These are phyloP conservation scores for Sorex maritimensis DNA, from an alignment of 2,797 vertebrate species.

Conservation along the genomic window DNA sequence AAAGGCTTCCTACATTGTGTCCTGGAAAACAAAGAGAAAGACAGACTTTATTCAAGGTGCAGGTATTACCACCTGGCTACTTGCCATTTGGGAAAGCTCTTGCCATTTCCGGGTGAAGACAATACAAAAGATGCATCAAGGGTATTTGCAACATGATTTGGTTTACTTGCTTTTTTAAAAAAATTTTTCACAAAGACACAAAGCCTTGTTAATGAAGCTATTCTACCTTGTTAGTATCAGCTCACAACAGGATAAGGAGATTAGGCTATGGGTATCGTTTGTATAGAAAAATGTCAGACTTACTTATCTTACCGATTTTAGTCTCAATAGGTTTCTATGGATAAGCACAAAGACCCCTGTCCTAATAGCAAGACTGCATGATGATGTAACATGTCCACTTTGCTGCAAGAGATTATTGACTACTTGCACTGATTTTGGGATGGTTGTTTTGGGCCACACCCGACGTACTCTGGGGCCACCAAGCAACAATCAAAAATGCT, in stretches of 20 bases:
- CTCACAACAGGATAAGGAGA: constrained; percentile 40
- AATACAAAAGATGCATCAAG: constrained; percentile 78
- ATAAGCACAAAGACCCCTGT: background rate
- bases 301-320: constrained; percentile 46
- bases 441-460: too few relatives aligned
- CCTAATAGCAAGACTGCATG: background rate
- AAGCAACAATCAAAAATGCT: too few relatives aligned
- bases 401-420: background rate
- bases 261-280: background rate
- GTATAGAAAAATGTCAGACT: background rate
- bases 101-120: constrained; percentile 68
- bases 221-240: constrained; percentile 79
- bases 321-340: background rate
- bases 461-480: too few relatives aligned
- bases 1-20: constrained; percentile 96
- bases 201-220: constrained; percentile 85
- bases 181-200: constrained; percentile 75
- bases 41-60: constrained; percentile 46
- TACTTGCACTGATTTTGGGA: background rate
- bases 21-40: constrained; percentile 91
- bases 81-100: background rate
- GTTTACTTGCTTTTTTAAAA: background rate
- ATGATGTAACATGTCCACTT: background rate
- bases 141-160: constrained; percentile 19
- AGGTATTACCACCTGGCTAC: background rate